Evolutionary conservation across 2,797 vertebrate species (phyloP).

Genomic region (Masticophis lateralis): DNA sequence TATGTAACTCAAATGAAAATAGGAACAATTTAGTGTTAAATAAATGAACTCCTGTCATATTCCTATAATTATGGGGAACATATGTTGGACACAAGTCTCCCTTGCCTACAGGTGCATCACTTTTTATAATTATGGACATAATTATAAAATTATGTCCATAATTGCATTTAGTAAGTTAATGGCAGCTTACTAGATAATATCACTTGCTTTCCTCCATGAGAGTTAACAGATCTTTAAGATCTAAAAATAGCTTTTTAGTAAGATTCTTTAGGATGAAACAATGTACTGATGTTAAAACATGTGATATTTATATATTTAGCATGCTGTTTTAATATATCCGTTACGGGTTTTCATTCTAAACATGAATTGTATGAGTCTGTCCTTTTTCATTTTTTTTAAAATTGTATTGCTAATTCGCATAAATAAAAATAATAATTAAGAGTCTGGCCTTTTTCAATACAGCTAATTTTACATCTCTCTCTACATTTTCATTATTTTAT

Average conservation of each 20-base stretch:
- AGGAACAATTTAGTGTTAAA: neutral
- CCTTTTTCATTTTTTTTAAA: no score
- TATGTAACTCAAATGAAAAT: neutral
- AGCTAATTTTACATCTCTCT: neutral
- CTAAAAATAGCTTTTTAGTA: neutral
- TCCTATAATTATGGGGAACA: neutral
- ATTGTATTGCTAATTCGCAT: no score
- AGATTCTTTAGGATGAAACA: neutral
- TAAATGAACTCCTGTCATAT: neutral
- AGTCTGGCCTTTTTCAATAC: neutral
- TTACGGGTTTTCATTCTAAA: neutral
- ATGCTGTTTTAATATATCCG: neutral
- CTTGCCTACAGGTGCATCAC: neutral
- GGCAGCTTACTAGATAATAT: neutral
- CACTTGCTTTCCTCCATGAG: neutral
- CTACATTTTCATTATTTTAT: constrained; percentile 21
- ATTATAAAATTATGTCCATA: neutral
- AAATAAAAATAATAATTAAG: no score
- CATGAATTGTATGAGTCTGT: neutral
- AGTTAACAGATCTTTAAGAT: neutral
- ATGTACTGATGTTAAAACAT: neutral
- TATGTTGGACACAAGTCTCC: neutral
- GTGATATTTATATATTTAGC: neutral
- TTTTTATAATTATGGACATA: neutral
- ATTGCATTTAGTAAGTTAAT: neutral